A percentile compares a stretch with the other conserved stretches of the same genome.
These are phyloP conservation scores for Parnassius smintheus DNA, from an alignment of 2,888 invertebrate species.

Conservation along the genomic window DNA sequence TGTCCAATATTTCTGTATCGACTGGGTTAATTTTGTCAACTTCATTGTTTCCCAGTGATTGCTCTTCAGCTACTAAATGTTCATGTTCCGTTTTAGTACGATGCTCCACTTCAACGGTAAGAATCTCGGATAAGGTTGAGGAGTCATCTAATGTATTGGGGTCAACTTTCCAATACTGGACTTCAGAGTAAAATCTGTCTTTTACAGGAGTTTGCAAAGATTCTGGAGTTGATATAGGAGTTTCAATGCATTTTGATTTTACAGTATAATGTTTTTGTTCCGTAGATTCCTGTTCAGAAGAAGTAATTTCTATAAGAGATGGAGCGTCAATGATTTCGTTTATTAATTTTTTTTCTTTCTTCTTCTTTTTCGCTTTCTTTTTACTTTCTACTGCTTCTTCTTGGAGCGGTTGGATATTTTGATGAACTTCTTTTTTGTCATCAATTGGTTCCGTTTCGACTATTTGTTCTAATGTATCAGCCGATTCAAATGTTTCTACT, in stretches of 20 bases:
- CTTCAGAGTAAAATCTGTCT: conserved; percentile 68
- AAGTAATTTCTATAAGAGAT: conserved; percentile 37
- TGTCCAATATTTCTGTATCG: conserved; percentile 25
- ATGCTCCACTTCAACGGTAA: conserved; percentile 47
- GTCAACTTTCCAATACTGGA: conserved; percentile 71
- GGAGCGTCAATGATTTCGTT: conserved; percentile 34
- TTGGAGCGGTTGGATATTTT: conserved; percentile 25
- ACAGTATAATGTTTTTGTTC: conserved; percentile 19
- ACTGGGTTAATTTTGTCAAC: conserved; percentile 1
- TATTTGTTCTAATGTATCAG: conserved; percentile 21
- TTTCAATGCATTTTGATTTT: conserved; percentile 37
- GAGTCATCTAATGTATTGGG: conserved; percentile 49
- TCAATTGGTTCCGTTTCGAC: conserved; percentile 25
- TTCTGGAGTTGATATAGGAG: conserved; percentile 63
- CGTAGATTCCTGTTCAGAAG: conserved; percentile 38
- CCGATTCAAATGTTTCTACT: conserved; percentile 20
- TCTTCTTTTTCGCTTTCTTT: conserved; percentile 63
- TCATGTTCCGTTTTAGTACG: conserved; percentile 20
- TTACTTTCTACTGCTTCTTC: conserved; percentile 42
- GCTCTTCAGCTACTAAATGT: conserved; percentile 10
- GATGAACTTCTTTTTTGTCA: conserved; percentile 30
- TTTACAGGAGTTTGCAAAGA: conserved; percentile 67
- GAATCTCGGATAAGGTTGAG: conserved; percentile 48
- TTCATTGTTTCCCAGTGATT: not conserved
- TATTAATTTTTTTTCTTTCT: conserved; percentile 50